Base-by-base conservation (phyloP, 2,888 invertebrate genomes). In the Folsomia manolachei region DNA sequence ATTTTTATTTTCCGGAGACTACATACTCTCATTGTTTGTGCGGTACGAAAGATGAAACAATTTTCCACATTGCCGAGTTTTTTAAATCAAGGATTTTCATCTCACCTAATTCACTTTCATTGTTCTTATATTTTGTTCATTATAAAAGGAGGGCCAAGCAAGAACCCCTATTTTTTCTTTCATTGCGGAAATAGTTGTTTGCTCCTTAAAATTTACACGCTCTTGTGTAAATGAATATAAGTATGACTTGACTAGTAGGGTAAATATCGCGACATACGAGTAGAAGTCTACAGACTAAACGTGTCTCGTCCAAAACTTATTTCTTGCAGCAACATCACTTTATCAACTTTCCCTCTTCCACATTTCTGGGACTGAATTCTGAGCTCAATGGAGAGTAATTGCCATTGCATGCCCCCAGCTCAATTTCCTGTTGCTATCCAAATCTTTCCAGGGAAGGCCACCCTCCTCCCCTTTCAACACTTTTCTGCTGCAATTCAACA, bases 331-430 rank as follows among this genome's bases (percentile, higher is more conserved):
- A 51, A 51, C 9, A 51, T 51, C 9, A 18, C 56, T 4, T 4
- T 56, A n/a, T 7, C 56, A n/a, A 56, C 21, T 56, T 56, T 56
- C 56, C 21, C 56, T n/a, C n/a, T 19, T 56, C 56, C 56, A 56
- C n/a, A n/a, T n/a, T n/a, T n/a, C 21, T 56, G 18, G 21, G n/a
- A n/a, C n/a, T n/a, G n/a, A n/a, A n/a, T n/a, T n/a, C 56, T 19
- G 19, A 56, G 56, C 51, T 18, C 9, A n/a, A 18, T 21, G 56
- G 19, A 56, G 18, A 21, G n/a, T 56, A 56, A 56, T 56, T 56
- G 56, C n/a, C n/a, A n/a, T n/a, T n/a, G n/a, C n/a, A n/a, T n/a
- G n/a, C 56, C 56, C 56, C 56, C 56, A 56, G 56, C 56, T 56
- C 56, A 56, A 14, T 56, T 56, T 56, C 56, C 56, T 56, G 56